phyloP scores from a whole-genome alignment of 2,797 vertebrate genomes.

The Discoglossus pictus region DNA sequence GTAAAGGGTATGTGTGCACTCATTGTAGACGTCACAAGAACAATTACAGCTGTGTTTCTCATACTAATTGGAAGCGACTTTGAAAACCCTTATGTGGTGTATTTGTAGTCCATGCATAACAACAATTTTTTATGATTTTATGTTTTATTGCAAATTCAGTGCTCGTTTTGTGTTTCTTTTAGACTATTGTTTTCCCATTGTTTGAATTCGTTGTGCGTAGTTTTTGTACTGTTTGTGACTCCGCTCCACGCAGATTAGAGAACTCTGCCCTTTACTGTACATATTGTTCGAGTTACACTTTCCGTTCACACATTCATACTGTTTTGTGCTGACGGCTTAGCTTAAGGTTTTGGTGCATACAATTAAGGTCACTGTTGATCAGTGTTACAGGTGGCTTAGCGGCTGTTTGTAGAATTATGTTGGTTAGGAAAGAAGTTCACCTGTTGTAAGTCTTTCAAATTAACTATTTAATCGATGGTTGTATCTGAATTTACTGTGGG shows the following conservation, averaged over 20 bases:
- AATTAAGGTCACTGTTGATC: constrained; percentile 80
- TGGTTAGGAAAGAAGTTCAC: constrained; percentile 73
- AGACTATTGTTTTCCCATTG: constrained; percentile 75
- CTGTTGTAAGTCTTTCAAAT: constrained; percentile 74
- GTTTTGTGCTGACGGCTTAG: constrained; percentile 78
- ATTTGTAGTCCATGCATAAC: constrained; percentile 61
- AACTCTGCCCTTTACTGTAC: constrained; percentile 71
- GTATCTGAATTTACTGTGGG: constrained; percentile 89
- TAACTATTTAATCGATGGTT: constrained; percentile 82
- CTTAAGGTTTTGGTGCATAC: constrained; percentile 72
- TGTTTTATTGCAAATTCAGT: constrained; percentile 65
- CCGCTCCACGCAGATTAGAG: constrained; percentile 67
- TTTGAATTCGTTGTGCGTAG: constrained; percentile 69
- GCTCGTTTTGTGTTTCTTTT: constrained; percentile 67
- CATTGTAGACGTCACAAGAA: constrained; percentile 53
- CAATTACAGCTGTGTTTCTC: constrained; percentile 55
- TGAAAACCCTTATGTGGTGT: constrained; percentile 59
- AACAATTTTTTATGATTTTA: constrained; percentile 61
- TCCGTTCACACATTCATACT: constrained; percentile 70
- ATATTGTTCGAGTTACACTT: constrained; percentile 71
- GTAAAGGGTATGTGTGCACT: constrained; percentile 63
- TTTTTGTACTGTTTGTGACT: constrained; percentile 79
- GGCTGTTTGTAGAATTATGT: constrained; percentile 76
- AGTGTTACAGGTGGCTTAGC: constrained; percentile 80
- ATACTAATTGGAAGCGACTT: constrained; percentile 48